Conservation (phyloP, 2,888 invertebrate genomes). For the Xestia c-nigrum region DNA sequence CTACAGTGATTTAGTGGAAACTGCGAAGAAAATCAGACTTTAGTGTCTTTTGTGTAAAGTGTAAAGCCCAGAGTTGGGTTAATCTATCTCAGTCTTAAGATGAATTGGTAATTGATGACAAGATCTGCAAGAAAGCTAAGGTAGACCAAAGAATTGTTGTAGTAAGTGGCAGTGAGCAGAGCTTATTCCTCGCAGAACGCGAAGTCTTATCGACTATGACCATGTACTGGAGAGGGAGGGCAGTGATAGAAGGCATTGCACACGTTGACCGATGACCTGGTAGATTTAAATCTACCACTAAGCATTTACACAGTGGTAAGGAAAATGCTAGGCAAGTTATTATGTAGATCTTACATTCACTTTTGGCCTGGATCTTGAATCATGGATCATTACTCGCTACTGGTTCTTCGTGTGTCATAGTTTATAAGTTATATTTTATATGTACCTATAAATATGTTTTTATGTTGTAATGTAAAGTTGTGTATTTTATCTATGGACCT, state of each 20-base stretch:
- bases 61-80: background rate
- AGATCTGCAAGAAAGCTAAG: background rate
- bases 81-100: background rate
- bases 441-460: no score
- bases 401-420: no score
- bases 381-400: no score
- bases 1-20: conserved; percentile 29
- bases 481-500: no score
- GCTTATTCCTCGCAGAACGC: background rate
- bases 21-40: conserved; percentile 4
- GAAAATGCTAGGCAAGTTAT: background rate
- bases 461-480: no score
- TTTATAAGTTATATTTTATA: no score
- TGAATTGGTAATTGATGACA: background rate
- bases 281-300: no score
- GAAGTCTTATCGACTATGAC: no score
- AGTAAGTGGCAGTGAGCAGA: background rate
- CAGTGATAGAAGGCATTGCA: background rate
- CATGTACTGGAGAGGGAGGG: background rate
- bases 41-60: background rate
- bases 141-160: background rate
- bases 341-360: background rate
- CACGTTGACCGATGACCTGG: background rate
- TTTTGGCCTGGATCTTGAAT: no score
- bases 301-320: background rate